phyloP scores from a whole-genome alignment of 2,113 vertebrate species.

The Nothocercus julius region DNA sequence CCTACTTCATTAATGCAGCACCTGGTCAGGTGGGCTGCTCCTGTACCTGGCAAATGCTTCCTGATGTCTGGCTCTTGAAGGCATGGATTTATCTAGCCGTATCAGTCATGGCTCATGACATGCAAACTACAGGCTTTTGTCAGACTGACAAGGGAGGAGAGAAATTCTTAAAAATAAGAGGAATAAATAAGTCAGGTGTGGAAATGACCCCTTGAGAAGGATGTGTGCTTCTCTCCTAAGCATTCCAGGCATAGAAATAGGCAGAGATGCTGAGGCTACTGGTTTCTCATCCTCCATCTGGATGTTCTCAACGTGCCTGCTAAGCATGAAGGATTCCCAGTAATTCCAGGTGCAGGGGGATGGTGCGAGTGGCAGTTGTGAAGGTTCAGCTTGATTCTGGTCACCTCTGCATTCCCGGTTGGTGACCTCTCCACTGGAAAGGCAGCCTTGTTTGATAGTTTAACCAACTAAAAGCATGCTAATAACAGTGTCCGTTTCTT shows the following conservation, averaged over 20 bases:
- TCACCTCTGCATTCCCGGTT: fast-evolving
- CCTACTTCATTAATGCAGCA: background rate
- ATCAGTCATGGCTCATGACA: background rate
- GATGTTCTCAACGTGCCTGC: background rate
- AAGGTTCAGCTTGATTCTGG: background rate
- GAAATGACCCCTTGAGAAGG: background rate
- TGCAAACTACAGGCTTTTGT: background rate
- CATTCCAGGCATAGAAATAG: background rate
- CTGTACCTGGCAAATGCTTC: background rate
- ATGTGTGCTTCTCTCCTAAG: background rate
- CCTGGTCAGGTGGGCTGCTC: background rate
- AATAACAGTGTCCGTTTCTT: background rate
- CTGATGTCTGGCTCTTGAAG: background rate
- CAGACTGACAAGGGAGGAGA: background rate
- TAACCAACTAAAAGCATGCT: background rate
- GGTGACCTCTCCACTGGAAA: background rate
- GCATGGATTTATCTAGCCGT: background rate
- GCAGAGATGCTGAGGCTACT: background rate
- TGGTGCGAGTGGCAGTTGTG: background rate
- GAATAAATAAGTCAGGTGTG: background rate
- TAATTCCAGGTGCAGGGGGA: background rate
- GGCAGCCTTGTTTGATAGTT: background rate
- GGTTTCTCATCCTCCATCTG: background rate
- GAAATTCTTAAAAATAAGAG: background rate
- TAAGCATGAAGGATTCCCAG: background rate